Evolutionary conservation across 2,888 invertebrate species (phyloP).

Genomic region (Bruchidius siliquastri): DNA sequence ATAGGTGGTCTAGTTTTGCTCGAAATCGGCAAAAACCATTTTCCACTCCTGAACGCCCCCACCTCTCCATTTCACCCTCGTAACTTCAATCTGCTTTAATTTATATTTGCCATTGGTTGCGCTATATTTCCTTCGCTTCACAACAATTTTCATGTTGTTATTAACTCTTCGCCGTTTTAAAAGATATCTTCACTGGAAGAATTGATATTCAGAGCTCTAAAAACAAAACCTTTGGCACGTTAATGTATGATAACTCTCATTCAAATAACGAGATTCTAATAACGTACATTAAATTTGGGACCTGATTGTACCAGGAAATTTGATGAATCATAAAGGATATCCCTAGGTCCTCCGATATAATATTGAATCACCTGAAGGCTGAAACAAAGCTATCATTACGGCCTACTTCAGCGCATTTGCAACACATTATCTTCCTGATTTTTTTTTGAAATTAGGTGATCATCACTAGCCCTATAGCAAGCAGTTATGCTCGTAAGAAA

Average conservation of each 20-base stretch:
- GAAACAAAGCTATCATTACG: neutral
- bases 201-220: too few species aligned
- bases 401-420: neutral
- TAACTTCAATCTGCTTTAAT: too few species aligned
- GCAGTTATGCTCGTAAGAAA: neutral
- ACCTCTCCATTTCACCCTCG: too few species aligned
- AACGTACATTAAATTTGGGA: neutral
- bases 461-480: neutral
- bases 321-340: neutral
- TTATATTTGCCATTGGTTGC: too few species aligned
- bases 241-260: neutral
- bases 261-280: neutral
- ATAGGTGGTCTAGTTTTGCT: too few species aligned
- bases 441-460: neutral
- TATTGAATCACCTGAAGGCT: neutral
- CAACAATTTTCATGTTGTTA: too few species aligned
- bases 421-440: neutral
- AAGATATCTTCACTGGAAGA: too few species aligned
- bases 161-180: too few species aligned
- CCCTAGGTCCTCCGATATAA: neutral
- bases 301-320: neutral
- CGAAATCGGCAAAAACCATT: too few species aligned
- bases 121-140: too few species aligned
- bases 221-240: too few species aligned
- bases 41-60: too few species aligned